Conservation (phyloP, 2,113 vertebrate genomes). For the Athene noctua region DNA sequence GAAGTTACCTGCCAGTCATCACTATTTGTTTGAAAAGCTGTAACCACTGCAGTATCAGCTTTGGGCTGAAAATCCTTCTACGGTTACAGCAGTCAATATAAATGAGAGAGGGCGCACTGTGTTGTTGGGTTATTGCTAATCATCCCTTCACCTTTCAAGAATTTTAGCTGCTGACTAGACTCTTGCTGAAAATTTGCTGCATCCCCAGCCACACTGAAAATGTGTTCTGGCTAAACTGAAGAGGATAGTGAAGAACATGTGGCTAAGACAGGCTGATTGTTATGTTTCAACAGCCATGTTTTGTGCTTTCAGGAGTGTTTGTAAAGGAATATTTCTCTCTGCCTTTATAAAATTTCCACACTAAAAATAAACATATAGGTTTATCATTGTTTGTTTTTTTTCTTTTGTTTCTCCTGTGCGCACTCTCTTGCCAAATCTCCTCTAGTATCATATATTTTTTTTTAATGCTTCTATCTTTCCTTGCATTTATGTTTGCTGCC, state of each 20-base stretch:
- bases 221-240: background rate
- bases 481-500: background rate
- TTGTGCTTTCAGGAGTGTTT: background rate
- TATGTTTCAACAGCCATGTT: background rate
- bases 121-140: background rate
- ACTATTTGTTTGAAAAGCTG: background rate
- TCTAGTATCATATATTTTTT: background rate
- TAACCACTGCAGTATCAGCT: background rate
- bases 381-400: background rate
- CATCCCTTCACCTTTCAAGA: background rate
- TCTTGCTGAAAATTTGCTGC: background rate
- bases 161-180: background rate
- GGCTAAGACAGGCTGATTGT: background rate
- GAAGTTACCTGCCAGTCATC: slow-evolving; percentile 11
- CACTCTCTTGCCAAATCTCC: background rate
- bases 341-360: background rate
- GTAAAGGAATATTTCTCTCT: background rate
- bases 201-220: background rate
- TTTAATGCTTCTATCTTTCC: background rate
- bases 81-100: background rate
- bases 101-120: background rate
- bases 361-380: background rate
- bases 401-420: background rate
- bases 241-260: background rate
- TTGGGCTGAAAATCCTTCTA: slow-evolving; percentile 9